phyloP scores from a whole-genome alignment of 2,113 vertebrate species.

The Charina bottae region DNA sequence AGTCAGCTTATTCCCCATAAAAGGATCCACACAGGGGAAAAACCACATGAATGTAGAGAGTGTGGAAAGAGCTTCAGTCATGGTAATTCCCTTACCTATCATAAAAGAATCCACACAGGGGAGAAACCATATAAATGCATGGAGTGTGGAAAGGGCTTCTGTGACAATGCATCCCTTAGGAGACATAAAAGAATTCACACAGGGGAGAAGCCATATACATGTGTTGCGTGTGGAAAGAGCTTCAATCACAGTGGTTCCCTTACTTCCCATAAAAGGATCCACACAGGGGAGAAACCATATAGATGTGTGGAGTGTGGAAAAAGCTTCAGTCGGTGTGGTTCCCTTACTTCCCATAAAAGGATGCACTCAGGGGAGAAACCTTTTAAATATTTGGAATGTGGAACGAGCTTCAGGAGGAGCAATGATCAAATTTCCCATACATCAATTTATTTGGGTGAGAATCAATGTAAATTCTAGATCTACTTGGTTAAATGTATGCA shows the following conservation, averaged over 20 bases:
- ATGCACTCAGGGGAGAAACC: not conserved
- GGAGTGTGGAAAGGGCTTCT: too few relatives aligned
- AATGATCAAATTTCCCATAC: not conserved
- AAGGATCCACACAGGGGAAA: not conserved
- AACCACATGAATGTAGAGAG: not conserved
- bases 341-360: not conserved
- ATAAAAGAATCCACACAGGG: too few relatives aligned
- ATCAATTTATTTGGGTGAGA: not conserved
- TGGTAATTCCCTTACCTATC: not conserved
- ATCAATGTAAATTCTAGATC: not conserved
- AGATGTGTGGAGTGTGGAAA: not conserved
- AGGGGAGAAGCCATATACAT: not conserved
- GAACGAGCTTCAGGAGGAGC: not conserved
- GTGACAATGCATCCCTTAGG: too few relatives aligned
- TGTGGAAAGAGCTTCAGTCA: not conserved
- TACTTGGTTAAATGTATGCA: not conserved
- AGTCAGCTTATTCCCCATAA: not conserved
- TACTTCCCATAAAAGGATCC: not conserved
- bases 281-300: not conserved
- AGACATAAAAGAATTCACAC: not conserved
- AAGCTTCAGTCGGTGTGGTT: not conserved
- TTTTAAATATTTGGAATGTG: not conserved
- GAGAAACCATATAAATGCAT: too few relatives aligned
- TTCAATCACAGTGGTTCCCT: not conserved
- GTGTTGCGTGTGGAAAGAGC: not conserved